Conservation (phyloP, 2,888 invertebrate species). For the Cylloceria caligata region DNA sequence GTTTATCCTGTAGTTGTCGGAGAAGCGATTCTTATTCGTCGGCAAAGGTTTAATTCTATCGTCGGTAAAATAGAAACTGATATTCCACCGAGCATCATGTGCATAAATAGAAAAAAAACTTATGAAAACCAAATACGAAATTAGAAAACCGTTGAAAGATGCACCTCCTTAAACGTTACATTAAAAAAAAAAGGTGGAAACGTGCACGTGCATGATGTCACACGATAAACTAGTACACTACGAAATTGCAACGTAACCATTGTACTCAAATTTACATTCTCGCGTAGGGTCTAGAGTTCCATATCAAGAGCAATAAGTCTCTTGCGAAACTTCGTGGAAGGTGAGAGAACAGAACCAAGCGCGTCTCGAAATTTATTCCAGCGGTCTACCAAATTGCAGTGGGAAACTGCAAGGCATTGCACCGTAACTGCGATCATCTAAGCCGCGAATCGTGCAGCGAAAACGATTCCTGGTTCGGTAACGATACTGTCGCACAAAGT, state of each 20-base stretch:
- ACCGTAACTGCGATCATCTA: neutral
- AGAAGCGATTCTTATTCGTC: no score
- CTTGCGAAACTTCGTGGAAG: conserved; percentile 27
- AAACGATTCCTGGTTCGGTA: conserved; percentile 1
- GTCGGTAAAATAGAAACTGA: no score
- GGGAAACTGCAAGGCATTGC: neutral
- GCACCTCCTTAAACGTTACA: neutral
- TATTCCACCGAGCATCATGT: neutral
- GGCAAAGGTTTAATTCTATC: no score
- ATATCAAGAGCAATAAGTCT: conserved; percentile 49
- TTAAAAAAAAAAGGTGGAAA: neutral
- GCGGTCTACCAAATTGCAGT: conserved; percentile 24
- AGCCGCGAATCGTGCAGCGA: neutral
- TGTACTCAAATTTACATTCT: conserved; percentile 22
- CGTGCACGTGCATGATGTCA: neutral
- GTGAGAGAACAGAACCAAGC: neutral
- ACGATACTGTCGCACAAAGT: neutral
- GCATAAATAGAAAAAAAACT: neutral
- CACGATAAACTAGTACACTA: conserved; percentile 1
- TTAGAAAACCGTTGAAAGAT: neutral
- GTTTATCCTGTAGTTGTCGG: no score
- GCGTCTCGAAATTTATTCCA: conserved; percentile 7
- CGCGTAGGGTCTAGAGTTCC: neutral
- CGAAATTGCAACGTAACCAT: conserved; percentile 25
- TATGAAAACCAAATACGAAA: neutral